Conservation (phyloP, 1,140 invertebrate species). For the Drosophila novamexicana region DNA sequence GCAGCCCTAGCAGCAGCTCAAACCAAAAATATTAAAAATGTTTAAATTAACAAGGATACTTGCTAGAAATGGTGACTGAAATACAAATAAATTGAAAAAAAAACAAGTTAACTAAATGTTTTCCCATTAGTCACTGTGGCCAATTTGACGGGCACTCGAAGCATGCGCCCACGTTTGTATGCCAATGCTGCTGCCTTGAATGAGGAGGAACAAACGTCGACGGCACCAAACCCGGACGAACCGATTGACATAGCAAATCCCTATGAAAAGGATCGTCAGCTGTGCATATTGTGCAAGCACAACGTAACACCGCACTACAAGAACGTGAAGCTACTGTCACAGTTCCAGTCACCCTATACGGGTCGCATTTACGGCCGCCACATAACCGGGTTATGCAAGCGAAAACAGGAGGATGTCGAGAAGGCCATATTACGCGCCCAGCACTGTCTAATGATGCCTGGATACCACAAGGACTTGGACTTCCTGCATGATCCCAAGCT, state of each 20-base stretch:
- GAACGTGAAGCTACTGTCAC: constrained; percentile 95
- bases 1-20: constrained; percentile 13
- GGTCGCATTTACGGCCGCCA: constrained; percentile 95
- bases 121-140: constrained; percentile 17
- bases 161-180: constrained; percentile 33
- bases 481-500: constrained; percentile 94
- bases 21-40: constrained; percentile 44
- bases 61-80: constrained; percentile 50
- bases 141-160: constrained; percentile 34
- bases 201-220: constrained; percentile 10
- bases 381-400: constrained; percentile 93
- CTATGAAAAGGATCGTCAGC: constrained; percentile 89
- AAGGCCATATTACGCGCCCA: constrained; percentile 90
- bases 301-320: constrained; percentile 95
- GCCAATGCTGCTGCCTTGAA: constrained; percentile 24
- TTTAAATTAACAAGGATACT: constrained; percentile 56
- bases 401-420: constrained; percentile 90
- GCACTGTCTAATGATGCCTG: constrained; percentile 90
- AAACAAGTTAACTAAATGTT: background rate
- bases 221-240: constrained; percentile 74
- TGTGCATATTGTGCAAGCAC: constrained; percentile 95
- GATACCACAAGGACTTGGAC: constrained; percentile 90
- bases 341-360: constrained; percentile 97
- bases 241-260: constrained; percentile 92
- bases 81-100: background rate